Evolutionary conservation across 2,797 vertebrate genomes (phyloP).

Genomic region (Lutjanus argentimaculatus): DNA sequence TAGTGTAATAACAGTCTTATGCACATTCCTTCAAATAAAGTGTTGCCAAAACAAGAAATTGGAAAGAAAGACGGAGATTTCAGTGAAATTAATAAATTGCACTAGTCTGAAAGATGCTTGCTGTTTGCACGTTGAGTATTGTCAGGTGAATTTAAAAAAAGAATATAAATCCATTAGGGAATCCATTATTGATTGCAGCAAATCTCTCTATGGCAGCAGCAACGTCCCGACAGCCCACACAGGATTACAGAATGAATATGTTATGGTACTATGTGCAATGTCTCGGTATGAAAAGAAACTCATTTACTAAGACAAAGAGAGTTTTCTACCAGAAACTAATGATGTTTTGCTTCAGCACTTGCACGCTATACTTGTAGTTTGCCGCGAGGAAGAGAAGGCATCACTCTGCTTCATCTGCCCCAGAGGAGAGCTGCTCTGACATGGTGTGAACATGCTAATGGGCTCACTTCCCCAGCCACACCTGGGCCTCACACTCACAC

Average conservation of each 20-base stretch:
- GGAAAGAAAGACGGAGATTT: not conserved
- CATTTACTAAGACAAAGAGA: not conserved
- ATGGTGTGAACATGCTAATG: slow-evolving; percentile 77
- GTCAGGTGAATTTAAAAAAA: not conserved
- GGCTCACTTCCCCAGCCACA: slow-evolving; percentile 71
- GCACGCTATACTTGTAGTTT: not conserved
- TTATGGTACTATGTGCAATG: not conserved
- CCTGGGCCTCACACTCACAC: slow-evolving; percentile 67
- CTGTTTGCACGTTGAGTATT: not conserved
- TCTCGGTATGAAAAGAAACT: slow-evolving; percentile 26
- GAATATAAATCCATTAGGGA: not conserved
- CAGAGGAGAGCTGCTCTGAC: slow-evolving; percentile 44
- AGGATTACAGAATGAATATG: not conserved
- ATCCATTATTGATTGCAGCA: slow-evolving; percentile 12
- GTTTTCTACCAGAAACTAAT: slow-evolving; percentile 10
- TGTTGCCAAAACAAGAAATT: too few species aligned
- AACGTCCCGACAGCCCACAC: not conserved
- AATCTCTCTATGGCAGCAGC: slow-evolving; percentile 7
- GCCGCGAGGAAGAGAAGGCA: not conserved
- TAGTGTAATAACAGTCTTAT: too few species aligned
- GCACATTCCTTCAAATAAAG: too few species aligned
- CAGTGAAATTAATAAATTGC: not conserved
- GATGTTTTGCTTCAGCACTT: slow-evolving; percentile 13
- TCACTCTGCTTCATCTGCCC: slow-evolving; percentile 22
- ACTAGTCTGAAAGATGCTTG: not conserved